Percentiles rank a stretch among this genome's conserved stretches.
Conservation (phyloP, 2,797 vertebrate genomes). For the Phalloptychus januarius region DNA sequence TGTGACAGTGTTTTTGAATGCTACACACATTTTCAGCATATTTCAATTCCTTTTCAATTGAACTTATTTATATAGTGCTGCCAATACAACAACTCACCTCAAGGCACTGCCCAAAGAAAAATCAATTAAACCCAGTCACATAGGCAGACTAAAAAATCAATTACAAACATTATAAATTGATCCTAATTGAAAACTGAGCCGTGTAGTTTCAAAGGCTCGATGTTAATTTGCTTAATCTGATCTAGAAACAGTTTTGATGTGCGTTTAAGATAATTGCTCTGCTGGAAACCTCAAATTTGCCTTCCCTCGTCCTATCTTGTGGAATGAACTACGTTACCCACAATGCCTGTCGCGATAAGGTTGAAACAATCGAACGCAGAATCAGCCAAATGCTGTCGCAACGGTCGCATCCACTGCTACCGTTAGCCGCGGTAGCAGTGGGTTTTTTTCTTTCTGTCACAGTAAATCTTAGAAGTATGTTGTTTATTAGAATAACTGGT, state of each 20-base stretch:
- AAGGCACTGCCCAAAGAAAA: not conserved
- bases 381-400: not conserved
- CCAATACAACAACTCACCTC: not conserved
- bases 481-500: not conserved
- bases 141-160: not conserved
- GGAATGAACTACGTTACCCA: slow-evolving; percentile 53
- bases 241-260: not conserved
- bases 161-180: not conserved
- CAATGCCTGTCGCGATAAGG: slow-evolving; percentile 22
- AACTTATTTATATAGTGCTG: not conserved
- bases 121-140: not conserved
- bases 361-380: slow-evolving; percentile 37
- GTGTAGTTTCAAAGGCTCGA: not conserved
- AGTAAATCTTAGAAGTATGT: not conserved
- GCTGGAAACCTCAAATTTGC: not conserved
- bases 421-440: slow-evolving; percentile 21
- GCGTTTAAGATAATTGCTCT: not conserved
- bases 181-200: not conserved
- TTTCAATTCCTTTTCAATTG: not conserved
- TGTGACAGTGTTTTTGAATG: not conserved
- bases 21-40: not conserved
- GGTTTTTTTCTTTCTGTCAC: slow-evolving; percentile 1
- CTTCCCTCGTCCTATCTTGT: not conserved
- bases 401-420: slow-evolving; percentile 47
- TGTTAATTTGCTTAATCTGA: not conserved